Evolutionary conservation across 2,113 vertebrate genomes (phyloP).

Genomic region (Perognathus longimembris): DNA sequence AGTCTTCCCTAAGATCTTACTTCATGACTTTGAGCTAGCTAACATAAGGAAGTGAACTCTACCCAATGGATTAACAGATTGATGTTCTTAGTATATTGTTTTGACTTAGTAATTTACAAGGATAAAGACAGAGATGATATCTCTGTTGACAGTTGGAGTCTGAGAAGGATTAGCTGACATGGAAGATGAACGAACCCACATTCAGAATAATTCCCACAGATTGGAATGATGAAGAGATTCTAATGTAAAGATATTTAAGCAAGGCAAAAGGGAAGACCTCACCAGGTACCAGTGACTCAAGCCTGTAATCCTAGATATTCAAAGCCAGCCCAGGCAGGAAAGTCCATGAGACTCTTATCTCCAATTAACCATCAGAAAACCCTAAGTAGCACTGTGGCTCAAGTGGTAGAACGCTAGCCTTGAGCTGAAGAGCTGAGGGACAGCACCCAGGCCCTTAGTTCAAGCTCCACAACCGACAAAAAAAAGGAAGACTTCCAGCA

Average conservation of each 20-base stretch:
- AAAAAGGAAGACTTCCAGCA: neutral
- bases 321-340: no score
- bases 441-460: no score
- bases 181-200: neutral
- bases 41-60: neutral
- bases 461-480: no score
- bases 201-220: neutral
- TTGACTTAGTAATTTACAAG: conserved; percentile 26
- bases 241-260: neutral
- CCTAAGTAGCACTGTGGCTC: no score
- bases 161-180: neutral
- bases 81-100: neutral
- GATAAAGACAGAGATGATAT: neutral
- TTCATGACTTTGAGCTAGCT: neutral
- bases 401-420: no score
- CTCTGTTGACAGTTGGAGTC: neutral
- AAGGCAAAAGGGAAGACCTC: neutral
- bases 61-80: neutral
- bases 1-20: neutral
- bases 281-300: no score
- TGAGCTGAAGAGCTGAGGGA: no score
- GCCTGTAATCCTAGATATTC: no score
- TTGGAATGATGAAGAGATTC: neutral
- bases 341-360: no score
- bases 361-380: no score